Conservation (phyloP, 2,113 vertebrate genomes). For the Nycticebus coucang region DNA sequence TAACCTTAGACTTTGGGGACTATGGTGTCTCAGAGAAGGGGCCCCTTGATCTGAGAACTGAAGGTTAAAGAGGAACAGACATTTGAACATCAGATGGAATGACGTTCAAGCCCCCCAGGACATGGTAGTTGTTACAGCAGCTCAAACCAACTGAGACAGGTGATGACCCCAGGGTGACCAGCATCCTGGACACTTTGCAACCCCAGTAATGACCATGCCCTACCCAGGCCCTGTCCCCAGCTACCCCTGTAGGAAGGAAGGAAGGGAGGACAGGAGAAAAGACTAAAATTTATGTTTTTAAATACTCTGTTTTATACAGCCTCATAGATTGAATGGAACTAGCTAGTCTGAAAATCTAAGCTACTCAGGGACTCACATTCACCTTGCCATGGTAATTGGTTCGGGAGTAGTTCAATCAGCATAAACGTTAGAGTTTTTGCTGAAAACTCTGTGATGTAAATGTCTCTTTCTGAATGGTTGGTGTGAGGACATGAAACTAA, state of each 20-base stretch:
- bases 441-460: not conserved
- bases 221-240: rapidly evolving
- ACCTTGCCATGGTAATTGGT: not conserved
- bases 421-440: not conserved
- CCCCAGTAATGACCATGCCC: not conserved
- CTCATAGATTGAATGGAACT: not conserved
- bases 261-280: not conserved
- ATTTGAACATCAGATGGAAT: too few species aligned
- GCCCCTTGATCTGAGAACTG: too few species aligned
- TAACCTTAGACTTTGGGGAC: too few species aligned
- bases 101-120: too few species aligned
- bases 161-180: not conserved
- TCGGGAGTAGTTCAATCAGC: not conserved
- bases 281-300: not conserved
- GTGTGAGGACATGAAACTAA: not conserved
- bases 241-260: not conserved
- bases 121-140: not conserved
- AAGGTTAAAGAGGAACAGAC: too few species aligned
- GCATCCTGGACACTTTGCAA: not conserved
- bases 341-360: not conserved
- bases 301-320: too few species aligned
- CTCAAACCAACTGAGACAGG: too few species aligned
- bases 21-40: too few species aligned
- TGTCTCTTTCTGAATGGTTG: not conserved
- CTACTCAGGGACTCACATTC: not conserved